A percentile compares a stretch with the other conserved stretches of the same genome.
Conservation (phyloP, 1,140 invertebrate species). For the Dysdera silvatica region DNA sequence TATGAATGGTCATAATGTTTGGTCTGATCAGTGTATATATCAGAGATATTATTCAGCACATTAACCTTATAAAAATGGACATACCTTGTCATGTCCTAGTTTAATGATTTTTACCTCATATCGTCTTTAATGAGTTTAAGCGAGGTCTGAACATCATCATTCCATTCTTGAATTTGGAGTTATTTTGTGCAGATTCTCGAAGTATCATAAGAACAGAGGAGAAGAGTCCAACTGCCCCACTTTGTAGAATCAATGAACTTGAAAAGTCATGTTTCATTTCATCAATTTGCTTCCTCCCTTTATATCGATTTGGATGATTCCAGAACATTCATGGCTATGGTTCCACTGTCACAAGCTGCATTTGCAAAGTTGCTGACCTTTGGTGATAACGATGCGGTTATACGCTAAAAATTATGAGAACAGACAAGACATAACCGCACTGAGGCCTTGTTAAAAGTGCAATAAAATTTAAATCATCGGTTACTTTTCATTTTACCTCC, state of each 20-base stretch:
- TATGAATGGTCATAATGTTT: too few species aligned
- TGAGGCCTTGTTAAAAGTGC: background rate
- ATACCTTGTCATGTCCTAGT: slow-evolving; percentile 63
- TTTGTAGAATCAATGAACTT: background rate
- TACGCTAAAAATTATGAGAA: slow-evolving; percentile 43
- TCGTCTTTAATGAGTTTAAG: slow-evolving; percentile 66
- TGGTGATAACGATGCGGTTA: slow-evolving; percentile 66
- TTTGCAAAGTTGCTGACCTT: slow-evolving; percentile 77
- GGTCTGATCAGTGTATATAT: too few species aligned
- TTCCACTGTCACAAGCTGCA: slow-evolving; percentile 69
- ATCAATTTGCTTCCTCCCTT: slow-evolving; percentile 15
- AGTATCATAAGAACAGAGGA: slow-evolving; percentile 54
- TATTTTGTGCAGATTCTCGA: slow-evolving; percentile 69
- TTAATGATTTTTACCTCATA: slow-evolving; percentile 80
- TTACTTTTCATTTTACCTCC: background rate
- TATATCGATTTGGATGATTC: slow-evolving; percentile 28
- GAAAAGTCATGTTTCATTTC: slow-evolving; percentile 6
- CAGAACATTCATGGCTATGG: slow-evolving; percentile 70
- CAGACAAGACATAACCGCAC: background rate
- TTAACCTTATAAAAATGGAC: background rate
- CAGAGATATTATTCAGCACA: too few species aligned
- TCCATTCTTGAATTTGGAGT: slow-evolving; percentile 53
- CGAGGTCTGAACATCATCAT: slow-evolving; percentile 39
- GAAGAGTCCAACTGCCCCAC: slow-evolving; percentile 2
- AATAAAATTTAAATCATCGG: background rate